Evolutionary conservation across 2,113 vertebrate genomes (phyloP).

Genomic region (Cathartes aura): DNA sequence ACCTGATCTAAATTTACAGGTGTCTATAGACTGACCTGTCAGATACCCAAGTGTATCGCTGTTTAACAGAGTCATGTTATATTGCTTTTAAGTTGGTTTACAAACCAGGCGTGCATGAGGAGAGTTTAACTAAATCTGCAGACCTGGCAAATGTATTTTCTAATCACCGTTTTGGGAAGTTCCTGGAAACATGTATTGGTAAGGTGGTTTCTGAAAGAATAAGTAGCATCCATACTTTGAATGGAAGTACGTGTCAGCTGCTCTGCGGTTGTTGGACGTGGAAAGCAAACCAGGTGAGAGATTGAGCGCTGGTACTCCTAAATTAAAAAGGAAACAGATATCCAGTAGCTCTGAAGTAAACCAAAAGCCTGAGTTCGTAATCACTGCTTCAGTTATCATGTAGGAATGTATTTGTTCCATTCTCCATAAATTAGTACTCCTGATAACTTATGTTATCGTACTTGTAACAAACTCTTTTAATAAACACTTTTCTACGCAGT

Average conservation of each 20-base stretch:
- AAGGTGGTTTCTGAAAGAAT: background rate
- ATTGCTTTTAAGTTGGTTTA: background rate
- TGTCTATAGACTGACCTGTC: background rate
- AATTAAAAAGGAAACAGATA: background rate
- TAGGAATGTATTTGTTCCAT: background rate
- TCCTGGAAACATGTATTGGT: background rate
- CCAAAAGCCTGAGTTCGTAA: background rate
- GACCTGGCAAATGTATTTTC: background rate
- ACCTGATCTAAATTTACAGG: background rate
- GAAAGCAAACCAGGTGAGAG: background rate
- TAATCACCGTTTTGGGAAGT: background rate
- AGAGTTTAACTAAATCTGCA: background rate
- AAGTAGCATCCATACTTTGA: background rate
- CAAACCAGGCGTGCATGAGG: background rate
- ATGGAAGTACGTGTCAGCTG: background rate
- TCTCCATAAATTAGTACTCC: background rate
- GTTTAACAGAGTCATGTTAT: background rate
- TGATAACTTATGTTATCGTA: rapidly evolving
- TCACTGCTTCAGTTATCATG: rapidly evolving
- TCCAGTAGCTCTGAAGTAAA: background rate
- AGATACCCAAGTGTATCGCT: background rate
- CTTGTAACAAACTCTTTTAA: background rate
- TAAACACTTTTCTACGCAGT: rapidly evolving
- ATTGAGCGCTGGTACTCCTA: background rate
- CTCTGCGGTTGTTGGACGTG: rapidly evolving